Base-by-base conservation (phyloP, 2,888 invertebrate genomes). In the Pteria penguin region DNA sequence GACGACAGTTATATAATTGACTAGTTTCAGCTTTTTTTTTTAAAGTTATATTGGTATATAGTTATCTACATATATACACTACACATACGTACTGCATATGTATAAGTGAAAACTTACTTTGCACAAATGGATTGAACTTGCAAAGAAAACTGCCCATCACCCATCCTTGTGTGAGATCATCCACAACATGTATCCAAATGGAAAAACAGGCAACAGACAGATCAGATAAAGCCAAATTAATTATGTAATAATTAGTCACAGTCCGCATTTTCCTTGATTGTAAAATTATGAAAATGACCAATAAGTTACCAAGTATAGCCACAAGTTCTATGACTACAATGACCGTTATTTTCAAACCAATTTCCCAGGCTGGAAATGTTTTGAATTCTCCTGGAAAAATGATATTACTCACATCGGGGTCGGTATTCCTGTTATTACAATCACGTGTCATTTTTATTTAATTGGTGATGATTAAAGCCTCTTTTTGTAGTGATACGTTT, bases 151-250 rank as follows among this genome's bases (percentile, higher is more conserved):
- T 93, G 24, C 95, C 96, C 75, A 97, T 92, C 80, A 95, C 93
- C 90, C 95, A 97, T 85, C 96, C 96, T 92, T 96, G 96, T 87
- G 94, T 96, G 86, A 96, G 94, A 89, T 96, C 95, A 58, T 94
- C 93, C 18, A 95, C 94, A 79, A 97, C 93, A 92, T 96, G 95
- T 86, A 96, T 94, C 94, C 95, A 95, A 0, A 96, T 96, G 70
- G 96, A 95, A 11, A 96, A 92, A 4, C 82, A 74, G 0, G 85
- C 88, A 24, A 91, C 87, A 36, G 90, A 69, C 54, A 91, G 82
- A 69, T 91, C 90, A 0, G 90, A 85, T 8, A 90, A 78, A 2
- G 90, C 89, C 73, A 91, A 81, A 69, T 90, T 91, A 33, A 89
- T 85, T 57, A 91, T 84, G 83, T 90, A 90, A 72, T 81, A 90